phyloP scores from a whole-genome alignment of 2,797 vertebrate species.

The Esox masquinongy region DNA sequence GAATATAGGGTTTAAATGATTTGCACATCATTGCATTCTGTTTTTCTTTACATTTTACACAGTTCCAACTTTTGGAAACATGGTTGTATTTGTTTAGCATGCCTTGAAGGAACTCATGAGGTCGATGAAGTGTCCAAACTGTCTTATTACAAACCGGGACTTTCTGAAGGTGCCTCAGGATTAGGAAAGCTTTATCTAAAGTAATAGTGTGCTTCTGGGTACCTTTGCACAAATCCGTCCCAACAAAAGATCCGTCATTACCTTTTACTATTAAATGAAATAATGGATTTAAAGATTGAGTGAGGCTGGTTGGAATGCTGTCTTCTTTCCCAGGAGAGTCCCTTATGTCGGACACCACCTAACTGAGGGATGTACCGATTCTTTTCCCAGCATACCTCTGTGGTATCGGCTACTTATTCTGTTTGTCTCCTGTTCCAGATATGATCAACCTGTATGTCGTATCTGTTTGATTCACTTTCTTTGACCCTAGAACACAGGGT shows the following conservation, averaged over 20 bases:
- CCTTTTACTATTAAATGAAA: neutral
- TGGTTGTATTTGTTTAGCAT: no score
- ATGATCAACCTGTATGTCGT: neutral
- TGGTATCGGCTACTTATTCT: neutral
- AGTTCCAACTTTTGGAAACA: no score
- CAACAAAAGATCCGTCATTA: slow-evolving; percentile 1
- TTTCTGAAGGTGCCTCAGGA: neutral
- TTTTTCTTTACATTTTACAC: no score
- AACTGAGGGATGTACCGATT: neutral
- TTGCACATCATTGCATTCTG: no score
- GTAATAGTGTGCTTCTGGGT: neutral
- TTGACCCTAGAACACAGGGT: neutral
- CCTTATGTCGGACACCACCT: neutral
- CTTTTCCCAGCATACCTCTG: neutral
- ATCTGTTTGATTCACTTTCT: neutral
- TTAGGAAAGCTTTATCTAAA: neutral
- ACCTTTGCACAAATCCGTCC: neutral
- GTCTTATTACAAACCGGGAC: neutral
- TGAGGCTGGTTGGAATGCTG: neutral
- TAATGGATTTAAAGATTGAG: neutral
- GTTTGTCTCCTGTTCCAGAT: neutral
- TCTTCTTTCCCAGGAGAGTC: neutral
- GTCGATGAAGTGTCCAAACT: neutral
- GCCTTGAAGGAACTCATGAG: no score
- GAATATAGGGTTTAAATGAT: no score